These are phyloP conservation scores for Cyclina sinensis DNA, from an alignment of 1,140 invertebrate genomes.

Conservation along the genomic window DNA sequence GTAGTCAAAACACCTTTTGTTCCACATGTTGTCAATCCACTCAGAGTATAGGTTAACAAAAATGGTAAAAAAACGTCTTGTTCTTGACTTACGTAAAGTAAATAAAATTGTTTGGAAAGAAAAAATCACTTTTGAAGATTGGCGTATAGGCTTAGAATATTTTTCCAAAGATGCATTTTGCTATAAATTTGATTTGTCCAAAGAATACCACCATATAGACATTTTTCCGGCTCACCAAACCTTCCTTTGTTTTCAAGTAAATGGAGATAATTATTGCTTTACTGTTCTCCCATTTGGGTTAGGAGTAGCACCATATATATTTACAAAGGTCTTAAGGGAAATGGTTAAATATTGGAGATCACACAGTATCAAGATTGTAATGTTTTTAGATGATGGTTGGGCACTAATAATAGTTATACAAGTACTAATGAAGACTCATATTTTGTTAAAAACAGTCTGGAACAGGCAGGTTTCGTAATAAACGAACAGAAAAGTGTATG, in stretches of 20 bases:
- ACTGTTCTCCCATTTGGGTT: background rate
- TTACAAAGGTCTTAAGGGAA: background rate
- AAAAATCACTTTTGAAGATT: conserved; percentile 43
- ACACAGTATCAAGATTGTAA: background rate
- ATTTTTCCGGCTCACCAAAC: background rate
- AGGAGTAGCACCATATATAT: background rate
- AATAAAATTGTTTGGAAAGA: conserved; percentile 46
- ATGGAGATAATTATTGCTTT: background rate
- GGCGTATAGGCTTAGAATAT: background rate
- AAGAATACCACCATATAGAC: background rate
- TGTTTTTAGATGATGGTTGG: conserved; percentile 9
- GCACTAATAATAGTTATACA: background rate
- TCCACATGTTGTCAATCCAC: conserved; percentile 51
- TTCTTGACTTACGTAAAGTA: conserved; percentile 53
- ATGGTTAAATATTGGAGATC: background rate
- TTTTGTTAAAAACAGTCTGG: background rate
- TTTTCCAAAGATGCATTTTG: background rate
- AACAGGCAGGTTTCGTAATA: background rate
- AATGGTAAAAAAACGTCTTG: conserved; percentile 45
- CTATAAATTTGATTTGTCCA: background rate
- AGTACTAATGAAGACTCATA: background rate
- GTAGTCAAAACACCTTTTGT: conserved; percentile 50
- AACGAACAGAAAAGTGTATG: background rate
- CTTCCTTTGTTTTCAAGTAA: background rate
- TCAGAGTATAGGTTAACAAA: conserved; percentile 46